Evolutionary conservation across 2,888 invertebrate species (phyloP).

Genomic region (Phlogophora meticulosa): DNA sequence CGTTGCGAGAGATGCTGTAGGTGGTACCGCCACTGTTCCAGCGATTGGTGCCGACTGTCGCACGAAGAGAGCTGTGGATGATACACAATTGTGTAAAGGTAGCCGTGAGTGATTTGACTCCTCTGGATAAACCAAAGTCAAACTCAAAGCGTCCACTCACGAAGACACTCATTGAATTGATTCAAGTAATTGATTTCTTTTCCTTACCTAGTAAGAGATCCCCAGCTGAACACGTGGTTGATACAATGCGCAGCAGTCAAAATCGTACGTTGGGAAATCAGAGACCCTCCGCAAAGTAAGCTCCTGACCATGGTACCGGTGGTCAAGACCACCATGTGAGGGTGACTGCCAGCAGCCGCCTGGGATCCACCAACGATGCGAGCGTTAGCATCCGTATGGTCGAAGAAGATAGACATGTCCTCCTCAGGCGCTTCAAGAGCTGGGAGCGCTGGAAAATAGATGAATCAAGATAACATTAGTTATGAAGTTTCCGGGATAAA

Average conservation of each 20-base stretch:
- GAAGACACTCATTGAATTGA: no score
- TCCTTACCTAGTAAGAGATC: constrained; percentile 35
- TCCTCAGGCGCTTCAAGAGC: constrained; percentile 51
- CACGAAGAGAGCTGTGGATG: constrained; percentile 71
- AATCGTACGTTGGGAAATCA: constrained; percentile 70
- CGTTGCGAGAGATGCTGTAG: constrained; percentile 72
- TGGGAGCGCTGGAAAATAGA: neutral
- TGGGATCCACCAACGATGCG: constrained; percentile 79
- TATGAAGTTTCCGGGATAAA: no score
- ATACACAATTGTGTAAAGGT: neutral
- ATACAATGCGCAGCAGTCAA: constrained; percentile 85
- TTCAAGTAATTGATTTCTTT: no score
- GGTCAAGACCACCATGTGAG: constrained; percentile 77
- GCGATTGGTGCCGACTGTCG: constrained; percentile 77
- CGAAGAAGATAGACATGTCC: constrained; percentile 72
- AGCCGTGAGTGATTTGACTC: no score
- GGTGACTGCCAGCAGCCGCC: constrained; percentile 73
- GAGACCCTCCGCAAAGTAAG: constrained; percentile 78
- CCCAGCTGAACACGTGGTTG: constrained; percentile 36
- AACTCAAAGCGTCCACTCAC: no score
- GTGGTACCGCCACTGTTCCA: constrained; percentile 76
- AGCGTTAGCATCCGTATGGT: constrained; percentile 66
- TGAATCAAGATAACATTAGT: no score
- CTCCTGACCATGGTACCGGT: constrained; percentile 69
- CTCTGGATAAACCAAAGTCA: no score